Percentiles rank a stretch among this genome's conserved stretches.
These are phyloP conservation scores for Cyclura pinguis DNA, from an alignment of 2,797 vertebrate species.

Conservation along the genomic window DNA sequence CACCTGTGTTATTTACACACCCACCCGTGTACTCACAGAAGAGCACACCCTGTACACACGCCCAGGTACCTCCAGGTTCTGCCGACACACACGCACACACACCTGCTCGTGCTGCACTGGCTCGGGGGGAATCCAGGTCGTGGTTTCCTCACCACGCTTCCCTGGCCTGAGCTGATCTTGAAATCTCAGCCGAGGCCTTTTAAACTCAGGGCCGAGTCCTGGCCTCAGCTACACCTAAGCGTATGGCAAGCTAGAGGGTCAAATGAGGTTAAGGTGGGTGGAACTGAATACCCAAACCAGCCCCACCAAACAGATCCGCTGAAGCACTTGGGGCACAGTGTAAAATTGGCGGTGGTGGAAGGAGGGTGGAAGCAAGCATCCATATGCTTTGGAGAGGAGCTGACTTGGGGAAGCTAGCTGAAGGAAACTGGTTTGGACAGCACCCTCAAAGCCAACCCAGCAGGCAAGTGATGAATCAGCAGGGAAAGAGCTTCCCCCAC, in stretches of 20 bases:
- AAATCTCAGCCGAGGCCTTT: neutral
- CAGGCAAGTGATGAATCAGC: constrained; percentile 33
- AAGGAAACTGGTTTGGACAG: neutral
- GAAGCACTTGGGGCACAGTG: neutral
- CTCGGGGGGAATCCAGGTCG: constrained; percentile 35
- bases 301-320: neutral
- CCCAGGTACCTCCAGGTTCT: constrained; percentile 2
- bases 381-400: neutral
- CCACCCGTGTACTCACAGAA: constrained; percentile 11
- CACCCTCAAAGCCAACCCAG: neutral
- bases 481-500: neutral
- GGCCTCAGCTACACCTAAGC: neutral
- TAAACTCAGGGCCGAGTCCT: neutral
- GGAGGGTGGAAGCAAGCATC: neutral
- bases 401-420: neutral
- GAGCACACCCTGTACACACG: constrained; percentile 1
- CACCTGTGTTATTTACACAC: constrained; percentile 13
- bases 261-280: neutral
- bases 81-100: neutral
- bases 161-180: constrained; percentile 1
- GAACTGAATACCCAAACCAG: neutral
- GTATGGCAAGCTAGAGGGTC: neutral
- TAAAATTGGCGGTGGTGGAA: neutral
- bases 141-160: neutral
- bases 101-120: neutral